Percentiles rank a stretch among this genome's conserved stretches.
These are phyloP conservation scores for Rhadina sibilatrix DNA, from an alignment of 2,113 vertebrate genomes.

Conservation along the genomic window DNA sequence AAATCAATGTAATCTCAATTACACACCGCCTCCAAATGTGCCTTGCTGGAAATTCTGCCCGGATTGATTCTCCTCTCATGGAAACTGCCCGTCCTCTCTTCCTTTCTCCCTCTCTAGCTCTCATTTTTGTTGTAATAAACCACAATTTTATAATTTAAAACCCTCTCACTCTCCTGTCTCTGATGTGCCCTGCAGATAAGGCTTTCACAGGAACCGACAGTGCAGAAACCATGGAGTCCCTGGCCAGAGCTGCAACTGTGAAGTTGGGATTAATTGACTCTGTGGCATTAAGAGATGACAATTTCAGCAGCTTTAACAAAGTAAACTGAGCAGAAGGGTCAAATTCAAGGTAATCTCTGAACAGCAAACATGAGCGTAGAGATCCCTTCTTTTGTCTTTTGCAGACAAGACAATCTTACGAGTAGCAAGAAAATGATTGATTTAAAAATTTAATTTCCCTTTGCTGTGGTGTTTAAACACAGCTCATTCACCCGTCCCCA, in stretches of 20 bases:
- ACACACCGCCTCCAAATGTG: not conserved
- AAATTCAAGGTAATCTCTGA: slow-evolving; percentile 41
- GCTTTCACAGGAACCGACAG: not conserved
- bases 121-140: not conserved
- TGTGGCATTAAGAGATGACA: not conserved
- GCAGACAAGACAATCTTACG: not conserved
- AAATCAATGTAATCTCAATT: slow-evolving; percentile 69
- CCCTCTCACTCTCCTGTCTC: not conserved
- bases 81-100: not conserved
- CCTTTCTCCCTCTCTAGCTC: not conserved
- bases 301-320: not conserved
- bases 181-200: not conserved
- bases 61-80: not conserved
- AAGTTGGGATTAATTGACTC: not conserved
- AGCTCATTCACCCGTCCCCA: accelerated
- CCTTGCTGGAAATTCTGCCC: slow-evolving; percentile 47
- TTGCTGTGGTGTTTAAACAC: too few relatives aligned
- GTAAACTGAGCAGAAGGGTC: slow-evolving; percentile 40
- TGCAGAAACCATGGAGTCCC: not conserved
- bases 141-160: not conserved
- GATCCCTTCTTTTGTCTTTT: slow-evolving; percentile 21
- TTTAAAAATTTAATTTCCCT: not conserved
- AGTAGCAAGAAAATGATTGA: not conserved
- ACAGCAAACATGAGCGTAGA: not conserved
- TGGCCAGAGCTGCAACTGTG: not conserved